Evolutionary conservation across 37 sponge, comb jelly and placozoan species (phyloP), one percentile per base, ranked within the genome.

Genomic region (Agelas oroides): DNA sequence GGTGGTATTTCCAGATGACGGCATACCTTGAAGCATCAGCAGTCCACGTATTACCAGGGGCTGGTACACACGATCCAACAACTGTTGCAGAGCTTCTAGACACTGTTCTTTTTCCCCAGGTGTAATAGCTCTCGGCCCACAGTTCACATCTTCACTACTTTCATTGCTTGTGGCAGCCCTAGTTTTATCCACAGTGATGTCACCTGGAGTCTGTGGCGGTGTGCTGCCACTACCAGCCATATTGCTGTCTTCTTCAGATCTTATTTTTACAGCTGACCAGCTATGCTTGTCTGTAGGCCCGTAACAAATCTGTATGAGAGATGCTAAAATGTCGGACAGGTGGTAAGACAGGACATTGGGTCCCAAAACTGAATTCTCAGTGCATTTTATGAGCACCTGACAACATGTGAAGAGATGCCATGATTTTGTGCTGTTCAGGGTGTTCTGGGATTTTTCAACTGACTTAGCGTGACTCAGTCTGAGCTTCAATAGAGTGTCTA

Each of bases 11-110:
- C 11, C 52, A 33, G 30, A 3, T 25, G 61, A 31, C 53, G 71
- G 24, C 38, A 75, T 75, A 1, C 76, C 40, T 53, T 93, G 93
- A 15, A 93, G 56, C 11, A 52, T 11, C 24, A 93, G 38, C 16
- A 93, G 81, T 27, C 85, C 78, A 33, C 72, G 66, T 14, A 93
- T 79, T 11, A 89, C 67, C 19, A 76, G 37, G 0, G 89, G 93
- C 34, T 80, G 84, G 76, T 88, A 75, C 13, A 66, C 33, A 46
- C 30, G 73, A 23, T 20, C 33, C 52, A 92, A 53, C 12, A 85
- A n/a, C 19, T 53, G 32, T 19, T 60, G 38, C 31, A 91, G 78
- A 6, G 65, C 39, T 20, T 72, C 62, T 32, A 39, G 21, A 73
- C 79, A 72, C 77, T 65, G 63, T 0, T 77, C 88, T 38, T 63